Percentiles rank a stretch among this genome's conserved stretches.
These are phyloP conservation scores for Melitaea athalia DNA, from an alignment of 2,888 invertebrate genomes.

Conservation along the genomic window DNA sequence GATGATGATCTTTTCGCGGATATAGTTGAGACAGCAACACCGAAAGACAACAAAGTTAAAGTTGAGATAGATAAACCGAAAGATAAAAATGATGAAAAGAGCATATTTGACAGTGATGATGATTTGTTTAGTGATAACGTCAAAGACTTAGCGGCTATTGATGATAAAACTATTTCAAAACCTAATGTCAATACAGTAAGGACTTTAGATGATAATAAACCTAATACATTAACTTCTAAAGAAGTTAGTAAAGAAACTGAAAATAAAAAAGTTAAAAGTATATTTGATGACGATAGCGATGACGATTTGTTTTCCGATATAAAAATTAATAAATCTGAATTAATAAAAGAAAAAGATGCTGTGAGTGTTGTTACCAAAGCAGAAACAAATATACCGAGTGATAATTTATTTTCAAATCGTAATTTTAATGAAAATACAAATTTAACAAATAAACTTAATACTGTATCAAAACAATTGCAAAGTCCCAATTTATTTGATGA, in stretches of 20 bases:
- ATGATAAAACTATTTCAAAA: not conserved
- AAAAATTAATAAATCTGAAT: slow-evolving; percentile 28
- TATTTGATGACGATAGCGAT: slow-evolving; percentile 58
- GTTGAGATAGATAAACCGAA: slow-evolving; percentile 29
- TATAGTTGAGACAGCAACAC: slow-evolving; percentile 44
- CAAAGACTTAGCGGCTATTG: slow-evolving; percentile 31
- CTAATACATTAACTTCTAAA: slow-evolving; percentile 3
- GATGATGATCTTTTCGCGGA: slow-evolving; percentile 68
- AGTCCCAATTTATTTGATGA: slow-evolving; percentile 55
- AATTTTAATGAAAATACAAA: slow-evolving; percentile 21
- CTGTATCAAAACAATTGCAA: slow-evolving; percentile 21
- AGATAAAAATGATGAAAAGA: slow-evolving; percentile 41
- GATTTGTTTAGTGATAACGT: slow-evolving; percentile 49
- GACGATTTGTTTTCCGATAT: slow-evolving; percentile 53
- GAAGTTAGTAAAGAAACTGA: not conserved
- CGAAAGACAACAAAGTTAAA: slow-evolving; percentile 26
- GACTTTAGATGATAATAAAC: slow-evolving; percentile 10
- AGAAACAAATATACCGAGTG: slow-evolving; percentile 8
- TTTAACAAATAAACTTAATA: slow-evolving; percentile 25
- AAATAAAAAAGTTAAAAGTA: slow-evolving; percentile 42
- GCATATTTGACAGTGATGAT: slow-evolving; percentile 57
- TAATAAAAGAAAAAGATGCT: slow-evolving; percentile 1
- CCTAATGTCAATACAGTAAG: too few species aligned
- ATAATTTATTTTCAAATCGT: slow-evolving; percentile 24
- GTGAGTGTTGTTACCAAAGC: slow-evolving; percentile 13